phyloP scores from a whole-genome alignment of 2,113 vertebrate genomes.

The Leptodactylus fuscus region DNA sequence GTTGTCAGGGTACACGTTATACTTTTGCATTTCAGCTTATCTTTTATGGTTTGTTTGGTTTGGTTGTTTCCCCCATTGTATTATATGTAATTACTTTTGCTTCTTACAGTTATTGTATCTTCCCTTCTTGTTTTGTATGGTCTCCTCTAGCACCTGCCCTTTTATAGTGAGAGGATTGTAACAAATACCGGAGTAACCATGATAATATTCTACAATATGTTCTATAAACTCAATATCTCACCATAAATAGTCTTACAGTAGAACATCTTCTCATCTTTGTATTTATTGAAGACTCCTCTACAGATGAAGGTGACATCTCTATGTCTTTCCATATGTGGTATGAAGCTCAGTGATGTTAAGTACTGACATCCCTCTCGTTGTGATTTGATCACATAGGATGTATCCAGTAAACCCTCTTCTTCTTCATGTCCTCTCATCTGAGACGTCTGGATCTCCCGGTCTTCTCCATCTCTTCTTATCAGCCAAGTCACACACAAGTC shows the following conservation, averaged over 20 bases:
- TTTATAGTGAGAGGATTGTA: too few relatives aligned
- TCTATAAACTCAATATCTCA: too few relatives aligned
- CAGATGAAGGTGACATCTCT: conserved; percentile 41
- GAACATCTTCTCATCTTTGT: not conserved
- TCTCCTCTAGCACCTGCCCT: too few relatives aligned
- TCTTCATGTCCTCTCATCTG: conserved; percentile 1
- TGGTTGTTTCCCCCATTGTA: too few relatives aligned
- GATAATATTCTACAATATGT: too few relatives aligned
- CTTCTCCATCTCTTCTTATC: not conserved
- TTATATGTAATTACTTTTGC: too few relatives aligned
- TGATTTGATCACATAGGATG: conserved; percentile 5
- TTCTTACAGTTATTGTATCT: too few relatives aligned
- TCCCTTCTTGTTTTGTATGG: too few relatives aligned
- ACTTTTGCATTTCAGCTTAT: too few relatives aligned
- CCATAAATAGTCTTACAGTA: conserved; percentile 26
- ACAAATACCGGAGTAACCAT: too few relatives aligned
- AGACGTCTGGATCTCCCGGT: not conserved
- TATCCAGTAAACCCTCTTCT: conserved; percentile 15
- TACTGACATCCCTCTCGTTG: not conserved
- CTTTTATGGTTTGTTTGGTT: too few relatives aligned
- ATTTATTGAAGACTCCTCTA: not conserved
- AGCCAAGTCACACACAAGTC: conserved; percentile 23
- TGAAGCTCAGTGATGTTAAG: conserved; percentile 29
- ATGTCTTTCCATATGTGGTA: conserved; percentile 9
- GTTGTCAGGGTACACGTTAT: too few relatives aligned